Conservation (phyloP, 30 jellyfish, hydroid and myxozoan species). For the Nemopilema nomurai region DNA sequence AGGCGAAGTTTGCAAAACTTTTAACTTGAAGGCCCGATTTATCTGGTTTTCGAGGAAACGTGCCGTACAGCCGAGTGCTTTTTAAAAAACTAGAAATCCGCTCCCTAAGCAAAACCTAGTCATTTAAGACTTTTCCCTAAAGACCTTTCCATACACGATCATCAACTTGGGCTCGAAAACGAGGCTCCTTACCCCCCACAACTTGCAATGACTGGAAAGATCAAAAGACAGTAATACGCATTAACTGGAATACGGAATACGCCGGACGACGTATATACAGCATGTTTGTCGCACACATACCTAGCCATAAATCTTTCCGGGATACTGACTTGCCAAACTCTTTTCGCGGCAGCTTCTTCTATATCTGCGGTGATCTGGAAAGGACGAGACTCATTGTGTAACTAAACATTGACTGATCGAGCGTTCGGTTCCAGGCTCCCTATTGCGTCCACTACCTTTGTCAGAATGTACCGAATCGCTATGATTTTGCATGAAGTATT, state of each 20-base stretch:
- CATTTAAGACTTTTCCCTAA: not conserved
- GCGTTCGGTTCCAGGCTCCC: not conserved
- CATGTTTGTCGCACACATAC: not conserved
- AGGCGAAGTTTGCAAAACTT: no score
- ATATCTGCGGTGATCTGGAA: slow-evolving; percentile 20
- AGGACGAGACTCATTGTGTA: not conserved
- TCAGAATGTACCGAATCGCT: not conserved
- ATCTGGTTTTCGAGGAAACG: no score
- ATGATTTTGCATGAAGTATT: no score
- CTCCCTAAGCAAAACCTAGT: no score
- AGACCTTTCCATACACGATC: no score
- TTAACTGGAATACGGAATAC: not conserved
- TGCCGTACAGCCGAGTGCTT: no score
- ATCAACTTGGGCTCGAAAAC: no score
- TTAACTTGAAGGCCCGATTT: no score
- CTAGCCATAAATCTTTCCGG: not conserved
- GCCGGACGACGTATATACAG: not conserved
- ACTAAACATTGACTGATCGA: not conserved
- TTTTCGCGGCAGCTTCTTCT: not conserved
- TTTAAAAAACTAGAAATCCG: no score
- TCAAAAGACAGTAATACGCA: no score
- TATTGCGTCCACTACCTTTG: not conserved
- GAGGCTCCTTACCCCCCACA: no score
- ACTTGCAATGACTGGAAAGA: no score
- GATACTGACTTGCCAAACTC: slow-evolving; percentile 8